Conservation (phyloP, 2,113 vertebrate species). For the Fukomys damarensis region DNA sequence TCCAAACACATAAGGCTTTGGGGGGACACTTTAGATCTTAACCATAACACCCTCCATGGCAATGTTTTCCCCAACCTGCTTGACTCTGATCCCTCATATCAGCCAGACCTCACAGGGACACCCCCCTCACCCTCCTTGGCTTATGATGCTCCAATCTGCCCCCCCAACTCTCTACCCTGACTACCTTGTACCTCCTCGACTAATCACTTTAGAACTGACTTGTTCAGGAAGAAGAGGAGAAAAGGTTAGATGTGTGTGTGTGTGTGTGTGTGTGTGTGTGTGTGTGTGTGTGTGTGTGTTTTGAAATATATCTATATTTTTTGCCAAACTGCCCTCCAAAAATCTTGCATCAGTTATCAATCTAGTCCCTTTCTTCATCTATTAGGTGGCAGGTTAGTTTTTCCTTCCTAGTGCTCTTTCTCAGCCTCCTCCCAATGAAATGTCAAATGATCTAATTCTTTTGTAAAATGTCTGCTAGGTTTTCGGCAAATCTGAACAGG, state of each 20-base stretch:
- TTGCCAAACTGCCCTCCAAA: not conserved
- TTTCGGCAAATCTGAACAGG: slow-evolving; percentile 11
- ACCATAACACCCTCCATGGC: not conserved
- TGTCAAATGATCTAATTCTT: not conserved
- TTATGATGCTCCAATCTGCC: not conserved
- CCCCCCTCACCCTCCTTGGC: not conserved
- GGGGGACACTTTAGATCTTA: not conserved
- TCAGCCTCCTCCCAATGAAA: slow-evolving; percentile 40
- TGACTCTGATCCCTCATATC: not conserved
- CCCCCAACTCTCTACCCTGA: not conserved
- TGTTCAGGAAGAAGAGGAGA: not conserved
- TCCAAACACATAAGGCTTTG: not conserved
- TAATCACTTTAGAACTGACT: not conserved
- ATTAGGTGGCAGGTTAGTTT: not conserved
- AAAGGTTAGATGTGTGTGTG: not conserved
- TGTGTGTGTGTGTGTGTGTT: not conserved
- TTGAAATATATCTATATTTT: not conserved
- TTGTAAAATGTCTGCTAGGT: slow-evolving; percentile 16
- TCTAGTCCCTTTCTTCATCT: not conserved
- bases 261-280: not conserved
- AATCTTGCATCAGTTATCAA: not conserved
- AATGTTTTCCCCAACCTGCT: not conserved
- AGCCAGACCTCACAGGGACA: not conserved
- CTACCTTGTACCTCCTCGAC: not conserved
- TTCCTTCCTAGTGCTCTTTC: slow-evolving; percentile 21